Evolutionary conservation across 2,888 invertebrate species (phyloP), one percentile per base, ranked within the genome.

Genomic region (Atethmia centrago): DNA sequence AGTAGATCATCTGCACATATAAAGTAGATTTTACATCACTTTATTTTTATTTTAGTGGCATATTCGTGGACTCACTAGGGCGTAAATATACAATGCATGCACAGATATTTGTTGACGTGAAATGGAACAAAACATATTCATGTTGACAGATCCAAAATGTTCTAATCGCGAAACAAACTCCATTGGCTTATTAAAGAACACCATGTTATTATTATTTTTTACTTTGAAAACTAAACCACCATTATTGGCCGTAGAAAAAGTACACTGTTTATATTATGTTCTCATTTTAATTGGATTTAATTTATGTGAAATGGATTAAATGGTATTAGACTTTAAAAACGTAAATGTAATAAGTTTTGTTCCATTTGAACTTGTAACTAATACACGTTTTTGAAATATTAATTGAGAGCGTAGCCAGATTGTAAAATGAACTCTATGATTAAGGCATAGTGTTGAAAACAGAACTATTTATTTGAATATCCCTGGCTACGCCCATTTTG

Each of bases 281-380:
- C 4, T 58, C 0, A 72, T 55, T 45, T 7, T 42, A 58, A 53
- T 63, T 81, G 19, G 61, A 66, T 66, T 81, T 77, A 8, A 62
- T 51, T 61, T 25, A 82, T 59, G 62, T 62, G 62, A 79, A 80
- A 80, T 83, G 83, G 83, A 83, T 82, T 83, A 83, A 79, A 83
- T 83, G 83, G 70, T 65, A 68, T 68, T 74, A 74, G 71, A 79
- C 56, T 77, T 66, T 28, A 71, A 47, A 9, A 58, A 49, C 12
- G 58, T 25, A 31, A 51, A 65, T 49, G 16, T 8, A 69, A 82
- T 85, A 82, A 78, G 80, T 87, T 85, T 87, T 84, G 86, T 88
- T 87, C 83, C 83, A 88, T 86, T 83, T 65, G 42, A 66, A 73
- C 80, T 87, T 88, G 87, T 88, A 87, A 89, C 88, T 90, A 90